These are phyloP conservation scores for Drosophila mercatorum DNA, from an alignment of 2,888 invertebrate genomes.

Conservation along the genomic window DNA sequence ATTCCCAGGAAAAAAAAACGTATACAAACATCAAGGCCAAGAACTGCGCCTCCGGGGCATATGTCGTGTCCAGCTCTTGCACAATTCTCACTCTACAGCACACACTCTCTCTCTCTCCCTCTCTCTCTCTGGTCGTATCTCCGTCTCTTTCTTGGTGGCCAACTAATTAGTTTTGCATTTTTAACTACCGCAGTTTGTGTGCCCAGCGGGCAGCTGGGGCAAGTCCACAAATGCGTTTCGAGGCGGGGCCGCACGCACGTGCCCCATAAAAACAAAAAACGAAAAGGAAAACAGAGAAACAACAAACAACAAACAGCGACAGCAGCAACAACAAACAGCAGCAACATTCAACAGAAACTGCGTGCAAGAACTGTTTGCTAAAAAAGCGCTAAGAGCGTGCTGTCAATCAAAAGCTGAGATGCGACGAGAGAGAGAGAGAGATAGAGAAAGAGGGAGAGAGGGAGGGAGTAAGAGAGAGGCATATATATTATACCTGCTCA, in stretches of 20 bases:
- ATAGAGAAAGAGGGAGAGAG: background rate
- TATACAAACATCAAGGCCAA: constrained; percentile 48
- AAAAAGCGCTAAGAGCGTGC: constrained; percentile 58
- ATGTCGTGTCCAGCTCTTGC: constrained; percentile 50
- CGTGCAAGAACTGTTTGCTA: constrained; percentile 46
- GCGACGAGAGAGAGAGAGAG: background rate
- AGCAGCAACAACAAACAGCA: too few species aligned
- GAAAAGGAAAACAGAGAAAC: background rate
- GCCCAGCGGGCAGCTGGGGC: constrained; percentile 33
- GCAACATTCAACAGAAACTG: constrained; percentile 23
- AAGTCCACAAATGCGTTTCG: constrained; percentile 23
- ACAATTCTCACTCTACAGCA: constrained; percentile 12
- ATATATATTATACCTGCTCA: background rate
- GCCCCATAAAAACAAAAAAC: constrained; percentile 40
- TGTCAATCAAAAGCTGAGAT: constrained; percentile 58
- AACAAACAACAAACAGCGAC: constrained; percentile 5
- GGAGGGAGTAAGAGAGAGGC: background rate
- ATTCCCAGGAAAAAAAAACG: background rate
- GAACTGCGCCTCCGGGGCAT: constrained; percentile 36
- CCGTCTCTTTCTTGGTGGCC: background rate
- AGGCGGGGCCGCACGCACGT: constrained; percentile 40
- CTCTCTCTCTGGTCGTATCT: background rate
- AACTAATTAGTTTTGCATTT: constrained; percentile 74
- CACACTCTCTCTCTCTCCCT: background rate
- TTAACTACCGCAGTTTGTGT: constrained; percentile 55